Evolutionary conservation across 2,113 vertebrate genomes (phyloP).

Genomic region (Bubalus kerabau): DNA sequence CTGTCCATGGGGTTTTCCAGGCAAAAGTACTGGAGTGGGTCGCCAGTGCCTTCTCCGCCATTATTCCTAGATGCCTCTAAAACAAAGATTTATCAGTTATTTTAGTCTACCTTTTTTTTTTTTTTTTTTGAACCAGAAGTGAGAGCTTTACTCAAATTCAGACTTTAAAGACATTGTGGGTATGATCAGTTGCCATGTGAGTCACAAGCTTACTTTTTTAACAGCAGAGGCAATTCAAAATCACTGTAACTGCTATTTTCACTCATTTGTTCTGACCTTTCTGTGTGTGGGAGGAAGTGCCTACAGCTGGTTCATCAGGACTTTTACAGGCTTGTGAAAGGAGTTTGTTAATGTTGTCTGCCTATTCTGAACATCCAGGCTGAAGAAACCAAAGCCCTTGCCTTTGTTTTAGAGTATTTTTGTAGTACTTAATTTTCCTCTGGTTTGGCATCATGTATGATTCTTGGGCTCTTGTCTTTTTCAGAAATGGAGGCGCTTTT

Average conservation of each 20-base stretch:
- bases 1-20: too few relatives aligned
- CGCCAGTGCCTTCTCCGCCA: fast-evolving
- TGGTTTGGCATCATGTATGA: neutral
- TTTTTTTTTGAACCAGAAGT: neutral
- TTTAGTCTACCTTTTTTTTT: neutral
- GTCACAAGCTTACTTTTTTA: neutral
- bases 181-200: neutral
- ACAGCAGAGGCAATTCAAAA: neutral
- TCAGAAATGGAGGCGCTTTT: fast-evolving
- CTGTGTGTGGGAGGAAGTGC: neutral
- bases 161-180: neutral
- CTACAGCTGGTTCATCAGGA: neutral
- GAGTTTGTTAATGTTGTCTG: too few relatives aligned
- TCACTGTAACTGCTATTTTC: neutral
- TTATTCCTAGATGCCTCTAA: neutral
- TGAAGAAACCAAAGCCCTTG: neutral
- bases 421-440: neutral
- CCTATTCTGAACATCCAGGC: neutral
- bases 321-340: neutral
- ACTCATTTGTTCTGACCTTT: neutral
- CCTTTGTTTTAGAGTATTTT: neutral
- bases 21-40: too few relatives aligned
- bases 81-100: neutral
- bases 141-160: neutral
- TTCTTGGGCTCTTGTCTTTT: neutral